These are phyloP conservation scores for Saguinus oedipus DNA, from an alignment of 2,797 vertebrate genomes.

Conservation along the genomic window DNA sequence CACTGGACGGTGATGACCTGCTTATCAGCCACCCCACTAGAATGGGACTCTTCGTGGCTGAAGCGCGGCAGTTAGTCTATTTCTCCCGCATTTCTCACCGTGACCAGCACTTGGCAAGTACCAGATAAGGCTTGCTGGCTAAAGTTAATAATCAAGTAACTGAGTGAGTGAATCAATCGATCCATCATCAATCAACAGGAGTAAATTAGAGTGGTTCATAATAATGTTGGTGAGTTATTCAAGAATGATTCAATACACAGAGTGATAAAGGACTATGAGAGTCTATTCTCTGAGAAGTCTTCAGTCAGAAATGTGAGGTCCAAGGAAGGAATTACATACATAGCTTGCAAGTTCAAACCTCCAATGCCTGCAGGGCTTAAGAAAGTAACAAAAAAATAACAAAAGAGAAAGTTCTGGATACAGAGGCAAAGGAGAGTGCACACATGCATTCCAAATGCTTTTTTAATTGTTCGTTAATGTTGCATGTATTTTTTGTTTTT, in stretches of 20 bases:
- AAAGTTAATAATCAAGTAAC: neutral
- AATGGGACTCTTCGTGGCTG: neutral
- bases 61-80: neutral
- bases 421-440: neutral
- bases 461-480: neutral
- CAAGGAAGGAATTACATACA: rapidly evolving
- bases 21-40: no score
- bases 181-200: neutral
- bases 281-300: neutral
- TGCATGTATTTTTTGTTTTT: no score
- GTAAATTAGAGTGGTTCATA: neutral
- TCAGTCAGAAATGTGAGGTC: neutral
- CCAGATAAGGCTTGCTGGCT: neutral
- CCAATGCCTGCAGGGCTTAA: neutral
- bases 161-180: neutral
- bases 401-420: neutral
- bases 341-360: neutral
- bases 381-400: neutral
- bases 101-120: neutral
- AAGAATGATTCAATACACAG: neutral
- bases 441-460: neutral
- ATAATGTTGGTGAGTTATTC: neutral
- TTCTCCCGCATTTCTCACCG: neutral
- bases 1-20: rapidly evolving
- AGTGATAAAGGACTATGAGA: no score